Evolutionary conservation across 2,113 vertebrate species (phyloP), one percentile per base, ranked within the genome.

Genomic region (Ondatra zibethicus): DNA sequence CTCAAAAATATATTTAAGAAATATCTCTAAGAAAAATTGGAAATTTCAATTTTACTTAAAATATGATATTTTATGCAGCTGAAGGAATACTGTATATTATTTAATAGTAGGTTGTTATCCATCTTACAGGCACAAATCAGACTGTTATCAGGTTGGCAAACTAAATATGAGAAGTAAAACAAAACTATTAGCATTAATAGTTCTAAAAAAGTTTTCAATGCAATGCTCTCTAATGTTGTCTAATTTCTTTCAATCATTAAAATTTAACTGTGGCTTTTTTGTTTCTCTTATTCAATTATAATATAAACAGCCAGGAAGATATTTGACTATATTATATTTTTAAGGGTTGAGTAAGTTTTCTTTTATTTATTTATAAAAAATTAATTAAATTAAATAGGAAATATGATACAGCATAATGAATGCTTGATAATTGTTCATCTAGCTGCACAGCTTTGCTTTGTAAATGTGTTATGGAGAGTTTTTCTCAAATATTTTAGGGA

Each of bases 161-260:
- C 8, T 0, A 10, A 85, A 96, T 84, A 0, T 31, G 7, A 91
- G 45, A 95, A 39, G 16, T 97, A 91, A 91, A 96, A 80, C 61
- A 36, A 87, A 97, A 52, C 5, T 0, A 91, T 25, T 73, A 6
- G 27, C 7, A 27, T 2, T 8, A n/a, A 2, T 5, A 45, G 16
- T 58, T 9, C 21, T 90, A 7, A 7, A 58, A 31, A 12, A 12
- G 0, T 1, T 80, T 42, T 63, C 78, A 23, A 58, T 39, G 1
- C 0, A 89, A 23, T 77, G 82, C 52, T 39, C 9, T 58, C 5
- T 3, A 76, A 93, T 2, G 70, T 27, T 81, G 17, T 58, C 31
- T 63, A 47, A 81, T 73, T 78, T 42, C 88, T 14, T 94, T 4
- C n/a, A 87, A 45, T 61, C 77, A 66, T 12, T n/a, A 19, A 95